Evolutionary conservation across 2,113 vertebrate species (phyloP).

Genomic region (Nycticebus coucang): DNA sequence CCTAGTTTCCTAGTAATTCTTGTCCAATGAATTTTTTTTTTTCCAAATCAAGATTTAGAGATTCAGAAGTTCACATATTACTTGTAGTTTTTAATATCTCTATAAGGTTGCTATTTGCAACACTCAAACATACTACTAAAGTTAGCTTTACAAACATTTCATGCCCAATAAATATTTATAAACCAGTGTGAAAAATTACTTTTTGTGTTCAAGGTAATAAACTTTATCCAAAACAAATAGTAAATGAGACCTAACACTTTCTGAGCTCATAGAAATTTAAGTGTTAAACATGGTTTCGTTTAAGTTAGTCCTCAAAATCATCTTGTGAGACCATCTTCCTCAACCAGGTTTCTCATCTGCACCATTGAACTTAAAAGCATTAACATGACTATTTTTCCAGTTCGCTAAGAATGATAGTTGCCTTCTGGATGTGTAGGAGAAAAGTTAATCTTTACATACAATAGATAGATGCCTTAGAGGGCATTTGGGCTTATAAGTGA

Average conservation of each 20-base stretch:
- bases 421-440: neutral
- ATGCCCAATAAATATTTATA: constrained; percentile 14
- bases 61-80: neutral
- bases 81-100: neutral
- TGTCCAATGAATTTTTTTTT: neutral
- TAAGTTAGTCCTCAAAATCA: neutral
- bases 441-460: neutral
- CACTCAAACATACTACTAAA: neutral
- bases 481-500: neutral
- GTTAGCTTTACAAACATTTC: constrained; percentile 28
- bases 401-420: neutral
- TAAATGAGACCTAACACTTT: neutral
- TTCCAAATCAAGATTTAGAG: too few species aligned
- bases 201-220: neutral
- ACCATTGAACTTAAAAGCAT: neutral
- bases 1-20: constrained; percentile 21
- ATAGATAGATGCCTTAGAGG: neutral
- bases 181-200: neutral
- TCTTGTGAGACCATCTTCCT: neutral
- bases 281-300: neutral
- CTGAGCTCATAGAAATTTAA: constrained; percentile 26
- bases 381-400: neutral
- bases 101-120: constrained; percentile 15
- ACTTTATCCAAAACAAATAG: neutral
- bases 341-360: neutral